Evolutionary conservation across 2,888 invertebrate genomes (phyloP), one percentile per base, ranked within the genome.

Genomic region (Acanthacorydalis orientalis): DNA sequence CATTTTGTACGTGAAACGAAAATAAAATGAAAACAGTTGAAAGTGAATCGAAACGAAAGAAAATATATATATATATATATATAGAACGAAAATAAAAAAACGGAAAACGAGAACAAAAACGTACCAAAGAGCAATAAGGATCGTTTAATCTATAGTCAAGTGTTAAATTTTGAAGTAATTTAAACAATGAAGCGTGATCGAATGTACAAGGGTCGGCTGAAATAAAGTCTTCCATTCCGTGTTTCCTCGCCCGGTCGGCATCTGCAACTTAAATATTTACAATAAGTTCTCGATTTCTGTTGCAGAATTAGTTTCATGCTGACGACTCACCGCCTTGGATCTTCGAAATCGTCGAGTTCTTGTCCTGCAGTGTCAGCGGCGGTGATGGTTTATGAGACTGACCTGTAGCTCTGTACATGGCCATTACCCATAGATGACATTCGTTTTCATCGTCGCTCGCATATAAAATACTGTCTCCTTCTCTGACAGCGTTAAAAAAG

Each of bases 211-310:
- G 96, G 70, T 98, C 96, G n/a, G 96, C 95, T 60, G 92, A 91
- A 57, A 98, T 97, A 65, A 89, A 96, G 68, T 98, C 97, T 64
- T 98, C 98, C 90, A 98, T 92, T 42, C 98, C 97, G 64, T 97
- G 97, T 64, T 98, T 98, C 49, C 91, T 78, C 34, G 97, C 97
- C 63, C 93, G 82, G 63, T 95, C 93, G 43, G 90, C 87, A 69
- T 91, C 91, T 86, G 63, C 31, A 67, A 64, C 23, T 38, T 55
- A 38, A 38, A 38, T 15, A 38, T 38, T 7, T 38, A 38, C 12
- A 38, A 38, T 38, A 38, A 23, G 23, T 23, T 23, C 23, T 23
- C 23, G 23, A 23, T 23, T 23, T 23, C 23, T 23, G 23, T 23
- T 23, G 23, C 23, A 23, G 3, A 6, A 23, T 23, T 23, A 23